Base-by-base conservation (phyloP, 1,140 invertebrate species). In the Oedothorax gibbosus region DNA sequence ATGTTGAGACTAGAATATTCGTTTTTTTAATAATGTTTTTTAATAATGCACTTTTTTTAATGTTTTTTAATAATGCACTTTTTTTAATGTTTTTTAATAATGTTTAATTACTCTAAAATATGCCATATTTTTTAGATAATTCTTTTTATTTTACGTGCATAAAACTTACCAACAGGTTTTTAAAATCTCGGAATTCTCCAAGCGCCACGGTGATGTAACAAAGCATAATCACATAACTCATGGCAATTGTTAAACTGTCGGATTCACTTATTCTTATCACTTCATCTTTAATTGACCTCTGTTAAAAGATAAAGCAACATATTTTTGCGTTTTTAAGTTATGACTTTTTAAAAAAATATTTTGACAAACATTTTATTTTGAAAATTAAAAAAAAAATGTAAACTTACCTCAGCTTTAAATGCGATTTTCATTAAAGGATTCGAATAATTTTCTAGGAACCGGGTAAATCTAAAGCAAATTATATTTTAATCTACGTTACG, bases 221-320 rank as follows among this genome's bases (percentile, higher is more conserved):
- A 90, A 99, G 99, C 98, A 99, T 99, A 77, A 99, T 97, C 69
- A 99, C 90, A 89, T 99, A 99, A 8, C 97, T 98, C 11, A 98
- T 94, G 2, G 97, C 90, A 87, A 99, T 97, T 0, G 98, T 99
- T 0, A 94, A 89, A 8, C 99, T 92, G 90, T 99, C 98, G 0
- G 96, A 97, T 86, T 95, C 92, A 21, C 96, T 97, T 90, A 97
- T 96, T 51, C 96, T 90, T 82, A 97, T 93, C 15, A 99, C 90
- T 90, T 99, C 98, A 91, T 99, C 98, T 91, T 99, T 94, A 80
- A 99, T 97, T 0, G 97, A 99, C 69, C 81, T 60, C 86, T 86
- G 18, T 54, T 20, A 51, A 69, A 35, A 60, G 15, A 77, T 50
- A 75, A 53, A 65, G 6, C n/a, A 20, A 60, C 2, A 60, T 12